Evolutionary conservation across 2,888 invertebrate species (phyloP).

Genomic region (Aplocera efformata): DNA sequence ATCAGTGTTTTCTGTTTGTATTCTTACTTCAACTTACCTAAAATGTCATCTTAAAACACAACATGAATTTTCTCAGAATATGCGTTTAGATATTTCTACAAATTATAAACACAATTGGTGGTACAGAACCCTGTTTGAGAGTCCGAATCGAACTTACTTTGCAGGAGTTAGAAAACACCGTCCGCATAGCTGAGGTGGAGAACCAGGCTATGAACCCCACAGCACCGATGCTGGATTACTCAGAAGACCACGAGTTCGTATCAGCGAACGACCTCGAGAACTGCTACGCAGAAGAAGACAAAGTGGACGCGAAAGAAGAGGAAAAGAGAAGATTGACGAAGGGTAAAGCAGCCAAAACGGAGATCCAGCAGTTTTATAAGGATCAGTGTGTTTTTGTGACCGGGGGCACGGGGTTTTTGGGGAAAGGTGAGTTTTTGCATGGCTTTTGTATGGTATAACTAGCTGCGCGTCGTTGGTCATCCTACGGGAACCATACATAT

Average conservation of each 20-base stretch:
- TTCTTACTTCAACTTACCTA: too few species aligned
- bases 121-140: too few species aligned
- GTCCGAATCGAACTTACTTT: too few species aligned
- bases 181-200: constrained; percentile 55
- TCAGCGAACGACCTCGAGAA: constrained; percentile 69
- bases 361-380: constrained; percentile 63
- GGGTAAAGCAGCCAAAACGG: constrained; percentile 63
- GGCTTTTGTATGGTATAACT: too few species aligned
- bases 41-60: too few species aligned
- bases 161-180: constrained; percentile 64
- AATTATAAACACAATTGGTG: too few species aligned
- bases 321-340: constrained; percentile 66
- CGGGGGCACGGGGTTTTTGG: constrained; percentile 72
- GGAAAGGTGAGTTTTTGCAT: constrained; percentile 65
- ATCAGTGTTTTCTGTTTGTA: too few species aligned
- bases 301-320: constrained; percentile 67
- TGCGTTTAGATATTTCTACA: too few species aligned
- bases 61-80: too few species aligned
- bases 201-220: constrained; percentile 67
- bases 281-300: constrained; percentile 72
- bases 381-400: constrained; percentile 73
- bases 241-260: constrained; percentile 77
- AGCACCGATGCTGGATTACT: constrained; percentile 66
- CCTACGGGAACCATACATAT: too few species aligned
- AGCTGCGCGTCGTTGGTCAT: too few species aligned